Percentiles rank a stretch among this genome's conserved stretches.
These are phyloP conservation scores for Pseudochaenichthys georgianus DNA, from an alignment of 2,797 vertebrate genomes.

Conservation along the genomic window DNA sequence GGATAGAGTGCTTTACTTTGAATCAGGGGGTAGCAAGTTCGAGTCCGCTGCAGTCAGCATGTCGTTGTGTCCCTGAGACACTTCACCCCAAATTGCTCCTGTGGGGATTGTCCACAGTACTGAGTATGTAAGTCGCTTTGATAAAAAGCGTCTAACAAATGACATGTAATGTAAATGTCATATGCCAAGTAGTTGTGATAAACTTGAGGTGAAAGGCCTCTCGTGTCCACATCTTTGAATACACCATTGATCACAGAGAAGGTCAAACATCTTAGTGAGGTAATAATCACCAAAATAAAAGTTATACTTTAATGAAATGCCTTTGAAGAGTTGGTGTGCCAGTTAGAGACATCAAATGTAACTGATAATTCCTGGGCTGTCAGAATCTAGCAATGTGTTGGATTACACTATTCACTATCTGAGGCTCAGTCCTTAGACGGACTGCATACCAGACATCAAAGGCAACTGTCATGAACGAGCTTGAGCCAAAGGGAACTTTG, in stretches of 20 bases:
- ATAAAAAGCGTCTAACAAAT: too few relatives aligned
- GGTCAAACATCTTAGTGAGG: background rate
- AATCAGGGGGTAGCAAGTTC: too few relatives aligned
- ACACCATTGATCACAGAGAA: background rate
- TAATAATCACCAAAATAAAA: background rate
- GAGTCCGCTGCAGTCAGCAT: too few relatives aligned
- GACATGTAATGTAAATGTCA: background rate
- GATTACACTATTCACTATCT: constrained; percentile 56
- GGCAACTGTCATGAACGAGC: constrained; percentile 41
- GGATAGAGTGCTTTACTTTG: too few relatives aligned
- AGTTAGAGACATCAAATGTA: constrained; percentile 27
- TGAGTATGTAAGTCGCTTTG: too few relatives aligned
- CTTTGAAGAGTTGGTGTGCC: constrained; percentile 8
- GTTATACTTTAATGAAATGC: constrained; percentile 16
- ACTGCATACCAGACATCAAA: constrained; percentile 79
- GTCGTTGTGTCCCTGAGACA: too few relatives aligned
- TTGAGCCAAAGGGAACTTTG: constrained; percentile 43
- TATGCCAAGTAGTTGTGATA: background rate
- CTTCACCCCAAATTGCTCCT: too few relatives aligned
- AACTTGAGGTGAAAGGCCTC: background rate
- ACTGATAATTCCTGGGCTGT: constrained; percentile 32
- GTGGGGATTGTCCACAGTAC: too few relatives aligned
- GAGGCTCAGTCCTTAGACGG: constrained; percentile 46
- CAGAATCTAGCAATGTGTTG: constrained; percentile 39
- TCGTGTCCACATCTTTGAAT: too few relatives aligned